Evolutionary conservation across 2,113 vertebrate species (phyloP).

Genomic region (Callaeas wilsoni): DNA sequence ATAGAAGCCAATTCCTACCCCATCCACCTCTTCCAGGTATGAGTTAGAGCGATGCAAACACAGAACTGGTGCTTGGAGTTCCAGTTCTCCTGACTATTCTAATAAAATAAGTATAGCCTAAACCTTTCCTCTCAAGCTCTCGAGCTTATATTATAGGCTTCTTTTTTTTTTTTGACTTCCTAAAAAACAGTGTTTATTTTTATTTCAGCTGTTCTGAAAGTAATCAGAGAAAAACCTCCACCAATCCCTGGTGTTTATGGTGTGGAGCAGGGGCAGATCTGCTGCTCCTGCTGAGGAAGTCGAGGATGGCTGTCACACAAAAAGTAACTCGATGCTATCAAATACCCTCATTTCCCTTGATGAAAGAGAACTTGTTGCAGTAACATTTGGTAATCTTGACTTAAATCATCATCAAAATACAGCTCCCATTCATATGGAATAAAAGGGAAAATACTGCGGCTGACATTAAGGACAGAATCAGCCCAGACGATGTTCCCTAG

Average conservation of each 20-base stretch:
- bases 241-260: neutral
- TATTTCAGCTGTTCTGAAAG: neutral
- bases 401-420: neutral
- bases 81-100: neutral
- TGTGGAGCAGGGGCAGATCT: neutral
- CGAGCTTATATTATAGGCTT: neutral
- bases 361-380: neutral
- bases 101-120: neutral
- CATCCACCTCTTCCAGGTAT: neutral
- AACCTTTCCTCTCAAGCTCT: neutral
- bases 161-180: neutral
- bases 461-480: neutral
- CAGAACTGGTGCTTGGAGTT: neutral
- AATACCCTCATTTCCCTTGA: neutral
- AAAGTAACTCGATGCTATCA: neutral
- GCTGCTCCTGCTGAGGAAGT: neutral
- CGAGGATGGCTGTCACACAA: neutral
- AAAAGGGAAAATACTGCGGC: neutral
- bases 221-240: neutral
- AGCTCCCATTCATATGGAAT: neutral
- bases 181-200: neutral
- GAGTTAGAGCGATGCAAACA: neutral
- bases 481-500: neutral
- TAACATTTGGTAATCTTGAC: neutral
- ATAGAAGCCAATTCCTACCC: neutral